Percentiles rank a stretch among this genome's conserved stretches.
phyloP scores from a whole-genome alignment of 2,888 invertebrate genomes.

The Beris chalybata region DNA sequence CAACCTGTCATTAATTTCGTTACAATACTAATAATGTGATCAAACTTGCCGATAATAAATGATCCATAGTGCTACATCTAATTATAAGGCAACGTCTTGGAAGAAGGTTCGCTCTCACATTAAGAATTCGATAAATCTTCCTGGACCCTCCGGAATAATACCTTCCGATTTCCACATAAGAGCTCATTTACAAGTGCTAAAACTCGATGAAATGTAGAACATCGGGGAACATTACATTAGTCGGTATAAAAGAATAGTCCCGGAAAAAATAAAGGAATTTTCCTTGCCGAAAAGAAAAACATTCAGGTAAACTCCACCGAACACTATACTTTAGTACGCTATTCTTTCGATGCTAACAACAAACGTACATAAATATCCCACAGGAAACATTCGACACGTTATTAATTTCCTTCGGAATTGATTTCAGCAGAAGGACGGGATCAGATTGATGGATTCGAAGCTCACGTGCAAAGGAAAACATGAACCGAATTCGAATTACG shows the following conservation, averaged over 20 bases:
- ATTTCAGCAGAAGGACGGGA: slow-evolving; percentile 32
- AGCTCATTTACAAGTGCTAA: slow-evolving; percentile 9
- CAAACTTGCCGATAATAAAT: no score
- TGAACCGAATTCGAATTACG: slow-evolving; percentile 33
- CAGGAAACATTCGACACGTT: slow-evolving; percentile 36
- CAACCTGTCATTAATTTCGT: no score
- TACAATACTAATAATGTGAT: no score
- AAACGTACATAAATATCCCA: slow-evolving; percentile 25
- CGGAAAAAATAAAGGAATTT: slow-evolving; percentile 1
- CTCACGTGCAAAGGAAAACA: slow-evolving; percentile 33
- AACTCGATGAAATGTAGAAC: slow-evolving; percentile 4
- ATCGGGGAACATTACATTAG: neutral
- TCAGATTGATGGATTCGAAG: slow-evolving; percentile 36
- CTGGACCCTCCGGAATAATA: neutral
- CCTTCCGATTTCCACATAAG: slow-evolving; percentile 2
- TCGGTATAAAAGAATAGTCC: neutral
- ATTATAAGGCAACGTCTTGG: slow-evolving; percentile 10
- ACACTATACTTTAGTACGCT: no score
- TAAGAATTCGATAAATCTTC: slow-evolving; percentile 19
- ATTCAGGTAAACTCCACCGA: slow-evolving; percentile 4
- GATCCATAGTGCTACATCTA: slow-evolving; percentile 4
- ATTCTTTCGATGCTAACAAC: slow-evolving; percentile 9
- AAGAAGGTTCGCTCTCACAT: slow-evolving; percentile 12
- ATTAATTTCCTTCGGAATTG: slow-evolving; percentile 38
- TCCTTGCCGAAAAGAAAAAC: neutral